Percentiles rank a stretch among this genome's conserved stretches.
Evolutionary conservation across 2,797 vertebrate species (phyloP).

Genomic region (Acomys russatus): DNA sequence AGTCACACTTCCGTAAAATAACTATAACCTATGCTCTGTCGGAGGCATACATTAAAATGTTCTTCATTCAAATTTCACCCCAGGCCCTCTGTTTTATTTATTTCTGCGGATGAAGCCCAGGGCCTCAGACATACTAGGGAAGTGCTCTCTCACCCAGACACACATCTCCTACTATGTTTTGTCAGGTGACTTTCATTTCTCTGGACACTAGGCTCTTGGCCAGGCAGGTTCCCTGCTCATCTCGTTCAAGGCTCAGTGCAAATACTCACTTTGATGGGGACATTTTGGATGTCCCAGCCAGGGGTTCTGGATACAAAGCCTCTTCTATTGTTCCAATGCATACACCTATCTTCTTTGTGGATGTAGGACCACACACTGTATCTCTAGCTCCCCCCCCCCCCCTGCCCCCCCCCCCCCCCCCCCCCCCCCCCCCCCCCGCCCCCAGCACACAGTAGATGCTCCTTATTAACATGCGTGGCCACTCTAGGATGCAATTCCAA

Average conservation of each 20-base stretch:
- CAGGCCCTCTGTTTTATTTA: neutral
- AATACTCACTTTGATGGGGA: neutral
- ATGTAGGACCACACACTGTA: neutral
- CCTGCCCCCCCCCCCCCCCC: too few relatives aligned
- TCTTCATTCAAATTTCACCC: slow-evolving; percentile 22
- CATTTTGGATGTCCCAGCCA: neutral
- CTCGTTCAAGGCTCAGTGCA: neutral
- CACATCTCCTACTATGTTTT: neutral
- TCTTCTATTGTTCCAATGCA: neutral
- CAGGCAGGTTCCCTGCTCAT: neutral
- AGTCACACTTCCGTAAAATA: neutral
- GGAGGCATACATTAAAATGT: slow-evolving; percentile 2
- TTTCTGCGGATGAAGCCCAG: neutral
- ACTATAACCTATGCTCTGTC: neutral
- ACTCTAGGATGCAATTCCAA: neutral
- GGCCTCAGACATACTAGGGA: neutral
- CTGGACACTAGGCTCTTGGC: neutral
- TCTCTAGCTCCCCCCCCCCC: neutral
- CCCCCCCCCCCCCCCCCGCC: too few relatives aligned
- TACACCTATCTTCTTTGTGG: neutral
- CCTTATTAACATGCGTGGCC: neutral
- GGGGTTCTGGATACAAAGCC: neutral
- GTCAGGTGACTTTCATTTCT: neutral
- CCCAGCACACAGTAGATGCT: neutral
- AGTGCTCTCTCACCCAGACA: neutral